Evolutionary conservation across 2,888 invertebrate genomes (phyloP), one percentile per base, ranked within the genome.

Genomic region (Calliopum simillimum): DNA sequence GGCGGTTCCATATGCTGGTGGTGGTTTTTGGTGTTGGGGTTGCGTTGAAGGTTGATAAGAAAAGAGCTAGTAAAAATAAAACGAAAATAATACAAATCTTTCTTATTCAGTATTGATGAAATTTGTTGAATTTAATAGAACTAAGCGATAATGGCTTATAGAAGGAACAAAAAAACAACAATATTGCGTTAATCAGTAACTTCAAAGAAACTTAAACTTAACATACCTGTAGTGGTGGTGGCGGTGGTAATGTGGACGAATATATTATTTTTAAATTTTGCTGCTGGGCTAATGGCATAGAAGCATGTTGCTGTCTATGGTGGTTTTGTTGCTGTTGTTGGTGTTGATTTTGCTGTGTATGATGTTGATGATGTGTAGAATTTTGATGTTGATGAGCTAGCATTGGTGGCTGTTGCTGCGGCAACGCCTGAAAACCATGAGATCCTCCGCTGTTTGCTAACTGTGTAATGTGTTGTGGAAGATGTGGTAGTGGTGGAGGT

Each of bases 1-100:
- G 79, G 85, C 86, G 71, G 85, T 79, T 76, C 85, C 85, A 78
- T 86, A 86, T 68, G 86, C 84, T 69, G 86, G 86, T 72, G 85
- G 85, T 75, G 85, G 86, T 77, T 85, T 85, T 71, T 85, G 82
- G 72, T 83, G 86, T 67, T 83, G 79, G 72, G 77, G 73, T 73
- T 81, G 78, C 49, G 79, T 56, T 69, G 78, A 49, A 66, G 77
- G 69, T 74, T 81, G 82, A 76, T 79, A 83, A 53, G 81, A 78
- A 70, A 84, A 86, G 3, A 84, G 80, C 85, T 85, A 71, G 23
- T 67, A 67, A 8, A 47, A 43, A 41, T 53, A 6, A 1, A 25
- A 55, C 58, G 13, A 49, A 63, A 53, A 25, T n/a, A 43, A 44
- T 25, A 49, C 59, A 25, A 23, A 33, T 33, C 8, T 53, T 56